phyloP scores from a whole-genome alignment of 2,888 invertebrate species.

The Abrostola triplasia region DNA sequence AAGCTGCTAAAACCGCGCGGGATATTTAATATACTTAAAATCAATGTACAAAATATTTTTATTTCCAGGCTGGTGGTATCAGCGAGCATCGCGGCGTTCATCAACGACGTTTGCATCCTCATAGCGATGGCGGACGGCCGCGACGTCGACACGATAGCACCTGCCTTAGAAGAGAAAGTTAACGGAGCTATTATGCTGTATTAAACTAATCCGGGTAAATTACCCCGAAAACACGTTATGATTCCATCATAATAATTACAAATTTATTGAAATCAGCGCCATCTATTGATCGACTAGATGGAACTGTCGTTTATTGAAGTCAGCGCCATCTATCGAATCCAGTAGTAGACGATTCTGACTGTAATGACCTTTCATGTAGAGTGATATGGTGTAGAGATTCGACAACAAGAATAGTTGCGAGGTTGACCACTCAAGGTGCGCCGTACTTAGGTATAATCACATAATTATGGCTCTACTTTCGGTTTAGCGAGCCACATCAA shows the following conservation, averaged over 20 bases:
- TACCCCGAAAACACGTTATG: conserved; percentile 21
- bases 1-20: too few relatives aligned
- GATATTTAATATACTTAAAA: too few relatives aligned
- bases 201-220: conserved; percentile 66
- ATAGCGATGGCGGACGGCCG: conserved; percentile 91
- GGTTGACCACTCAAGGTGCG: too few relatives aligned
- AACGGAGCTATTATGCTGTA: conserved; percentile 96
- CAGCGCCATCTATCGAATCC: too few relatives aligned
- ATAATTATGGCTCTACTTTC: too few relatives aligned
- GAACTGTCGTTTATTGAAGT: too few relatives aligned
- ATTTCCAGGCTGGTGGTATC: conserved; percentile 91
- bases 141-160: conserved; percentile 90
- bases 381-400: too few relatives aligned
- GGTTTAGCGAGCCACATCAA: too few relatives aligned
- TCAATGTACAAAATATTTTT: neutral
- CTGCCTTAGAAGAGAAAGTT: conserved; percentile 92
- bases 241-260: neutral
- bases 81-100: conserved; percentile 90
- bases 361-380: too few relatives aligned
- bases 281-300: neutral
- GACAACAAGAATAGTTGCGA: too few relatives aligned
- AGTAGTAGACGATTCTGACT: too few relatives aligned
- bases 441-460: too few relatives aligned
- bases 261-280: neutral
- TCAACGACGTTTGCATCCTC: conserved; percentile 92